Base-by-base conservation (phyloP, 2,888 invertebrate genomes). In the Copidosoma aretas region DNA sequence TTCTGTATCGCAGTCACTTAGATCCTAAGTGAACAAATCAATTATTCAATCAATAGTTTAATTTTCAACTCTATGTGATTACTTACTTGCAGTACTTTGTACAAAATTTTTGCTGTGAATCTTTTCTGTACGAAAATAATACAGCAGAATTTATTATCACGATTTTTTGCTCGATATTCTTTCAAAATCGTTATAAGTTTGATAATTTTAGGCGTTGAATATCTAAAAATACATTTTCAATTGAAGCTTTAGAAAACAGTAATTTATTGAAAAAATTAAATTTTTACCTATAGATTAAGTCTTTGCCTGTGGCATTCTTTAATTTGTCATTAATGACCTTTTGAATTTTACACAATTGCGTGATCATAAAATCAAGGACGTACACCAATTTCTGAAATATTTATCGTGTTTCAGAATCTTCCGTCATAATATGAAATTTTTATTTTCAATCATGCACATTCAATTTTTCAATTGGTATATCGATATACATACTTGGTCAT, bases 91-190 rank as follows among this genome's bases (percentile, higher is more conserved):
- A 94, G 76, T 4, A 93, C 79, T 71, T 91, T 90, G 78, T 87
- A 92, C 0, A 96, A 77, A 10, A 92, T 86, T 83, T 92, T 92
- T 0, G 94, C 92, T 0, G 92, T 91, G 74, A 91, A 90, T 59
- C 94, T 86, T 73, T 91, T 86, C 75, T 89, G 84, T 0, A 91
- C 91, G 81, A 94, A 93, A 70, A 94, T 86, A 21, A 94, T 87
- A 0, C 88, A 89, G 61, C 90, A 91, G 14, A 93, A 82, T 10
- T 86, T 84, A 74, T 88, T 85, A 17, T 80, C 79, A 0, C 74
- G 24, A 22, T 25, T 32, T 75, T 72, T 82, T 76, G 1, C 85
- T 85, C 79, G 86, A 87, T 76, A 90, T 49, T 86, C 84, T 65
- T 87, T 86, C 12, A 95, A 80, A 70, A 91, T 84, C 0, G 86